These are phyloP conservation scores for Molossus alvarezi DNA, from an alignment of 2,797 vertebrate species.

Conservation along the genomic window DNA sequence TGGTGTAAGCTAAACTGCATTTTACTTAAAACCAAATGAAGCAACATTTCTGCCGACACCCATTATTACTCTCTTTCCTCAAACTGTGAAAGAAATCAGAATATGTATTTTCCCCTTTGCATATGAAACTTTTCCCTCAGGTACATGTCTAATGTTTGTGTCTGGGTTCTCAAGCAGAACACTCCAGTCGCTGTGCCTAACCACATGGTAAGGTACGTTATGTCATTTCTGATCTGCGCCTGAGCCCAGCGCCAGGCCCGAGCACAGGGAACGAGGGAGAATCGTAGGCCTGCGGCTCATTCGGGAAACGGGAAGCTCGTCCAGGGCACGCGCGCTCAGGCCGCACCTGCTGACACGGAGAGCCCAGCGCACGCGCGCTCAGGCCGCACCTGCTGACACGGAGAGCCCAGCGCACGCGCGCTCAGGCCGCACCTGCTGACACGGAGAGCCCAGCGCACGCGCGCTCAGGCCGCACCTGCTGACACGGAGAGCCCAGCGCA, in stretches of 20 bases:
- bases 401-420: no score
- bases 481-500: no score
- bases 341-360: no score
- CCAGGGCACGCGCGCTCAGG: no score
- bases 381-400: no score
- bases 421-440: background rate
- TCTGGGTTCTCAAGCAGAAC: slow-evolving; percentile 75
- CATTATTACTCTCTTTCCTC: slow-evolving; percentile 80
- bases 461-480: no score
- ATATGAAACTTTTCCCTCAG: slow-evolving; percentile 77
- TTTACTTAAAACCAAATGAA: slow-evolving; percentile 86
- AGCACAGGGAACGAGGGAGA: slow-evolving; percentile 69
- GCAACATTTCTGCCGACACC: slow-evolving; percentile 76
- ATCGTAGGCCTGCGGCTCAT: slow-evolving; percentile 30
- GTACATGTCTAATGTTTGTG: slow-evolving; percentile 76
- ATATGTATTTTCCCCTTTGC: slow-evolving; percentile 84
- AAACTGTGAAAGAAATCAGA: slow-evolving; percentile 83
- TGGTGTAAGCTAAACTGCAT: slow-evolving; percentile 80
- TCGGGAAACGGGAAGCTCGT: slow-evolving; percentile 52
- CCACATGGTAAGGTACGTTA: slow-evolving; percentile 39
- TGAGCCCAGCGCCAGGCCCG: slow-evolving; percentile 16
- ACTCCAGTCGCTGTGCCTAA: slow-evolving; percentile 22
- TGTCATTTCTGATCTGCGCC: slow-evolving; percentile 58
- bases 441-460: background rate
- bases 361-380: no score